These are phyloP conservation scores for Spheniscus mendiculus DNA, from an alignment of 2,113 vertebrate genomes.

Conservation along the genomic window DNA sequence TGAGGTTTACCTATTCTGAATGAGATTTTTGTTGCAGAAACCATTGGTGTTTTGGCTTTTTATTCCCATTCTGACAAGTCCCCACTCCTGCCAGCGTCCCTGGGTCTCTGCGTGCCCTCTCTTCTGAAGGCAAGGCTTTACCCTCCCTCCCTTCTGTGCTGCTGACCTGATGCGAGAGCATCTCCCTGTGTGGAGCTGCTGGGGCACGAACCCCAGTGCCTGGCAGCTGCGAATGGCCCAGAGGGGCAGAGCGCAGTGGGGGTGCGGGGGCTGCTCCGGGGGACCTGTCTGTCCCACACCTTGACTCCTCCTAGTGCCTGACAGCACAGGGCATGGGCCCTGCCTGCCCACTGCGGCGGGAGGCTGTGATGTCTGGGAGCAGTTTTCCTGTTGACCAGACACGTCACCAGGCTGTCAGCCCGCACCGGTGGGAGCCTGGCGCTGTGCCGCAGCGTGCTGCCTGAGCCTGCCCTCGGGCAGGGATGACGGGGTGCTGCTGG, in stretches of 20 bases:
- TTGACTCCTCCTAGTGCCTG: background rate
- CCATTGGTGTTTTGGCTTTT: background rate
- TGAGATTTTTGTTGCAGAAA: background rate
- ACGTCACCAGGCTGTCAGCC: background rate
- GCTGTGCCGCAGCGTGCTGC: background rate
- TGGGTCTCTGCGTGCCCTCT: background rate
- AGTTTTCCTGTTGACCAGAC: background rate
- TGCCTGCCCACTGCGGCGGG: background rate
- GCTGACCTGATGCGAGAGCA: rapidly evolving
- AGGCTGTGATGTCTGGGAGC: background rate
- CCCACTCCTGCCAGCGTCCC: background rate
- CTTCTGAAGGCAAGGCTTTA: background rate
- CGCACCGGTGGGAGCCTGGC: rapidly evolving
- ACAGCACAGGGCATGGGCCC: background rate
- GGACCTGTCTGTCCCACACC: background rate
- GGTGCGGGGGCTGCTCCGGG: background rate
- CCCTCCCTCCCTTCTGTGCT: background rate
- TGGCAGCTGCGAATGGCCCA: rapidly evolving
- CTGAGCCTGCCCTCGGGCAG: background rate
- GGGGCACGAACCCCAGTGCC: background rate
- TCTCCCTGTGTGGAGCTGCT: background rate
- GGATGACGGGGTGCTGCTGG: background rate
- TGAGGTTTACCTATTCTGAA: background rate
- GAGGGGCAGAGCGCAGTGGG: too few relatives aligned
- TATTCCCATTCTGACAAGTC: background rate